Evolutionary conservation across 2,797 vertebrate species (phyloP), one percentile per base, ranked within the genome.

Genomic region (Sebastes kiyomatsui): DNA sequence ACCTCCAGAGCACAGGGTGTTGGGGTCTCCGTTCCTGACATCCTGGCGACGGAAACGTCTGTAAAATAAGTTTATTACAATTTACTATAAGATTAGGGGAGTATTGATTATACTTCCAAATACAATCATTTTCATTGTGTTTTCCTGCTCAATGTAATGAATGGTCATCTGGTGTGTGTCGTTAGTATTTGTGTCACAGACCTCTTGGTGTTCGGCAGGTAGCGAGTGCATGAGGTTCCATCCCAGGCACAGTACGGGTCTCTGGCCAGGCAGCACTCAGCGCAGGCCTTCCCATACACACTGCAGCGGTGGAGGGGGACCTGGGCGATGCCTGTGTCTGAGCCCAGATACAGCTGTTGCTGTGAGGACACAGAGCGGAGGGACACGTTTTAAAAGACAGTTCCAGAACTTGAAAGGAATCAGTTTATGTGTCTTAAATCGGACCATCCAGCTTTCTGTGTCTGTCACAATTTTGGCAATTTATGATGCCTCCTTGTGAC

Each of bases 161-260:
- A 25, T 7, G 2, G 2, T 13, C 2, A 61, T 49, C 20, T 33
- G 2, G 14, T 59, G 14, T 64, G 14, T 27, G 11, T 66, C 18
- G 28, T 22, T 12, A 10, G 13, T 16, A 32, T 69, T 32, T 20
- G 18, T 75, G 28, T 80, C 61, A 56, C 80, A 46, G 58, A 98
- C 98, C 98, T 96, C 83, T 98, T 98, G 81, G 96, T 97, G 89
- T 97, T 98, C 80, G 97, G 96, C 79, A 98, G 95, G 25, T 98
- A 98, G 87, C 97, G 97, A 7, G 97, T 99, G 89, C 98, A 99
- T 56, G 94, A 66, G 0, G 90, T 96, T 66, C 98, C 98, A 1
- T 99, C 97, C 98, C 98, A 99, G 83, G 98, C 98, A 0, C 98
- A 99, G 87, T 99, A 98, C 0, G 98, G 98, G 85, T 99, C 98